Conservation (phyloP, 2,113 vertebrate genomes). For the Hystrix cristata region DNA sequence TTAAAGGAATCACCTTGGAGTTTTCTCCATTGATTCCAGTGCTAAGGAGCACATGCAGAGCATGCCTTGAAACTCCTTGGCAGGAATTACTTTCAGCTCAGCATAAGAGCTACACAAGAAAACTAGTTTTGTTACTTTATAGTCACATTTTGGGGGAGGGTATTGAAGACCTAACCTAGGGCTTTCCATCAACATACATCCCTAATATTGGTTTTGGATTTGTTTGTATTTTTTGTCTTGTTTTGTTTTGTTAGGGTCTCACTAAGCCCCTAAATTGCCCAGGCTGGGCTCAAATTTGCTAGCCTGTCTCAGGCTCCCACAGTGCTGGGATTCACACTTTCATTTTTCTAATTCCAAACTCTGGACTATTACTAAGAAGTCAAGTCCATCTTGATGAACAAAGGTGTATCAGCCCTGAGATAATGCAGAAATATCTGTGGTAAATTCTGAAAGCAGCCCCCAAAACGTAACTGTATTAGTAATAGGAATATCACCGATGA, state of each 20-base stretch:
- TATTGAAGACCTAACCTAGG: background rate
- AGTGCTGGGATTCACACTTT: background rate
- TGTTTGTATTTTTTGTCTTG: background rate
- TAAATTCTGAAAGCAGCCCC: conserved; percentile 30
- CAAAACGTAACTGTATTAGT: background rate
- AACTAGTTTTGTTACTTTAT: conserved; percentile 17
- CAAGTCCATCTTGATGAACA: background rate
- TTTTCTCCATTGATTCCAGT: background rate
- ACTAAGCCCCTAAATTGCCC: background rate
- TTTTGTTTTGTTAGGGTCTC: background rate
- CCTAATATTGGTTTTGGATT: background rate
- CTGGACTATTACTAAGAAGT: background rate
- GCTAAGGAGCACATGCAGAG: background rate
- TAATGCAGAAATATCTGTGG: background rate
- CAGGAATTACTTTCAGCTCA: conserved; percentile 27
- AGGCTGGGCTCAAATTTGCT: background rate
- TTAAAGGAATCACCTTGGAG: background rate
- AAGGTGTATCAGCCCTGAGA: background rate
- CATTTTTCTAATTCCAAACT: conserved; percentile 9
- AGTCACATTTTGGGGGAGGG: background rate
- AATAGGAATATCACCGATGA: conserved; percentile 30
- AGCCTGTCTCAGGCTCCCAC: background rate
- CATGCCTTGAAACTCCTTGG: background rate
- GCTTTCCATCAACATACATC: background rate
- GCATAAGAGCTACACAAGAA: background rate